Evolutionary conservation across 1,140 invertebrate genomes (phyloP).

Genomic region (Drosophila grimshawi): DNA sequence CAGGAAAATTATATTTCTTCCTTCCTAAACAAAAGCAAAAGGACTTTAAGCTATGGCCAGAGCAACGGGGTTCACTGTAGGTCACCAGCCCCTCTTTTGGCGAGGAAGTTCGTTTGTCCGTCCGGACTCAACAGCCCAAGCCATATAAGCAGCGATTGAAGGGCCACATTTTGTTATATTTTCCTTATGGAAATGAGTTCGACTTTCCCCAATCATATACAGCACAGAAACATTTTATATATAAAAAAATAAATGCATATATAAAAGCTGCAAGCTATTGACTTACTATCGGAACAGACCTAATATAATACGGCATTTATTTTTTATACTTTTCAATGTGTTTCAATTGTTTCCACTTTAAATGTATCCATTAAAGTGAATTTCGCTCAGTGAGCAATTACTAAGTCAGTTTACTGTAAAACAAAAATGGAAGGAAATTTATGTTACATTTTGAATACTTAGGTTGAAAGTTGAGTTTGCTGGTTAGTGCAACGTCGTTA

Average conservation of each 20-base stretch:
- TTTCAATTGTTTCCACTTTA: not conserved
- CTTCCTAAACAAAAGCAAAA: constrained; percentile 60
- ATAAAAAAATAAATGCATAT: constrained; percentile 1
- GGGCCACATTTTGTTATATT: constrained; percentile 28
- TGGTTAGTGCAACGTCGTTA: not conserved
- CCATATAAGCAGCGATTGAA: constrained; percentile 27
- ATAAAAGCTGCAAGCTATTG: constrained; percentile 1
- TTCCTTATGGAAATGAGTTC: constrained; percentile 33
- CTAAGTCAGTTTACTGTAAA: not conserved
- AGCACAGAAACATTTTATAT: not conserved
- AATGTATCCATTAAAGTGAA: not conserved
- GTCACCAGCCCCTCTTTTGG: not conserved
- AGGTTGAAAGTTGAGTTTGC: not conserved
- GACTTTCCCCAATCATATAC: constrained; percentile 5
- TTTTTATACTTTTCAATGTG: not conserved
- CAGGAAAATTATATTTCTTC: constrained; percentile 78
- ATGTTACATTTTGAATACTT: not conserved
- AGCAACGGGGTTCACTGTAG: constrained; percentile 32
- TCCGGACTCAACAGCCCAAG: constrained; percentile 25
- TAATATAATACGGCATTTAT: not conserved
- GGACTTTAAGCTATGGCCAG: constrained; percentile 30
- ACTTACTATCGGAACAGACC: not conserved
- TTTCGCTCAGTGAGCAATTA: not conserved
- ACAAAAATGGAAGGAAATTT: not conserved
- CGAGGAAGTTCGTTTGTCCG: constrained; percentile 36